Base-by-base conservation (phyloP, 2,113 vertebrate genomes). In the Coryphaenoides rupestris region DNA sequence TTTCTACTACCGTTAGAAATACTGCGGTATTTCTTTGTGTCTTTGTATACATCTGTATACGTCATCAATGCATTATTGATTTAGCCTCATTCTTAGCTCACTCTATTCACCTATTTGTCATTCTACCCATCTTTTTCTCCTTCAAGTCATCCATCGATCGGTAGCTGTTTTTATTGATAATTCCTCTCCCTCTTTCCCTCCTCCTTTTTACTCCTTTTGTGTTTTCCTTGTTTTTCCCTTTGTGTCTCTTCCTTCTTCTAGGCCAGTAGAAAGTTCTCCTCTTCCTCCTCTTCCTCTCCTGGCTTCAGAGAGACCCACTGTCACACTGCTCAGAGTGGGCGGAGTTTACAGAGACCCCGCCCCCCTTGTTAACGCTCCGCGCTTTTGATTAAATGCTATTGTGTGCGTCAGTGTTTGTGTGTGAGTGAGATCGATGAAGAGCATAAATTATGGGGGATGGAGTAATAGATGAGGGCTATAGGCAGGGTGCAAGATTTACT, bases 251-350 rank as follows among this genome's bases (percentile, higher is more conserved):
- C 81, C 81, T 91, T 87, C 88, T 92, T 94, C 82, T 93, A 97
- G 95, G 96, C 92, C 81, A 89, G 90, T 91, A 94, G 82, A 93
- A 91, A 93, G 92, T 90, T 90, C 91, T 93, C 87, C 91, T 93
- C 91, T 71, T 60, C 72, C 58, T 75, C 55, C 68, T 86, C 63
- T 78, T 83, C 70, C 70, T 69, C 73, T 60, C 33, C 78, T 28
- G 78, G 63, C 82, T 92, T 89, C 92, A 94, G 78, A 84, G 92
- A 94, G 92, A 96, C 93, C 91, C 93, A 94, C 92, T 95, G 91
- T 94, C 90, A 87, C 85, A 68, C 71, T 73, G 70, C 90, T 91
- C 74, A 78, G 57, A 76, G 23, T 40, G 49, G 60, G 63, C 62
- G 56, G 28, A 63, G 64, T 59, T 68, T 53, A 67, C 21, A 15